Conservation (phyloP, 2,888 invertebrate species). For the Agrochola circellaris region DNA sequence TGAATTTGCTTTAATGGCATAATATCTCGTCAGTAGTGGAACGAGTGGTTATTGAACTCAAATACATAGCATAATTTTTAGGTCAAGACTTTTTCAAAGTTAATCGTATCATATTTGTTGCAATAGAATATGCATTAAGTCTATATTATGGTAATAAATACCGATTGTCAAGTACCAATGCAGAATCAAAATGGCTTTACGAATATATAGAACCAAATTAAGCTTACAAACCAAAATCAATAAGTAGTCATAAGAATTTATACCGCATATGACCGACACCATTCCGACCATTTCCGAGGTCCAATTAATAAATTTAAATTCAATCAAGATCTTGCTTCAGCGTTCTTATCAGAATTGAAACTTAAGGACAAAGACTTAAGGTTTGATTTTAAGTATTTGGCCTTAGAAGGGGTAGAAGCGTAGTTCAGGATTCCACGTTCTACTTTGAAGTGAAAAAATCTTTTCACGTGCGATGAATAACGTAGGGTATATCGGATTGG, state of each 20-base stretch:
- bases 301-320: conserved; percentile 52
- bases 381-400: conserved; percentile 6
- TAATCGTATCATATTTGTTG: conserved; percentile 6
- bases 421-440: conserved; percentile 43
- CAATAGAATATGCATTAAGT: conserved; percentile 9
- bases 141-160: conserved; percentile 8
- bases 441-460: conserved; percentile 45
- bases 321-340: conserved; percentile 35
- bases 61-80: conserved; percentile 15
- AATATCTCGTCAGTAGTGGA: not conserved
- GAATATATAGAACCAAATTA: conserved; percentile 25
- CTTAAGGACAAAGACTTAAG: conserved; percentile 14
- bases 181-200: conserved; percentile 21
- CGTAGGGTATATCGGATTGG: conserved; percentile 31
- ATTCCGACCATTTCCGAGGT: conserved; percentile 31
- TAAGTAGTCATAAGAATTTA: conserved; percentile 39
- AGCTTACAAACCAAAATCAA: conserved; percentile 9
- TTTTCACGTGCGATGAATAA: conserved; percentile 40
- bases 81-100: conserved; percentile 32
- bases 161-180: conserved; percentile 15
- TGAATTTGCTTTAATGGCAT: not conserved
- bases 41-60: not conserved
- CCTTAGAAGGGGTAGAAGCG: conserved; percentile 8
- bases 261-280: conserved; percentile 23
- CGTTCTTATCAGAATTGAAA: conserved; percentile 11